Base-by-base conservation (phyloP, 2,888 invertebrate species). In the Cataglyphis albicans region DNA sequence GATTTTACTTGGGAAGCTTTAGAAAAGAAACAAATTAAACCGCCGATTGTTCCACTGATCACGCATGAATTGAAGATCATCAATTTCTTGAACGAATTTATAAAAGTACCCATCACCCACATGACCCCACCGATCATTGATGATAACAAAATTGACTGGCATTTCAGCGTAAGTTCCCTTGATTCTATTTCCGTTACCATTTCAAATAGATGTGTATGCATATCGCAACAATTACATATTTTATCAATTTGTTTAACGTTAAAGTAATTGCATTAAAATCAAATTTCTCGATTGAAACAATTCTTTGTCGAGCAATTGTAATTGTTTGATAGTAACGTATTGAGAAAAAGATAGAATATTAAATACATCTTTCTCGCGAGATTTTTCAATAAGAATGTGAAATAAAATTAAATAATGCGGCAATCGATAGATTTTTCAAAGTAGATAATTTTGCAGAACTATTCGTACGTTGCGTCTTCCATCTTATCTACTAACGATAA, bases 81-180 rank as follows among this genome's bases (percentile, higher is more conserved):
- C 93, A 99, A 99, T 96, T 99, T 99, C 95, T 98, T 99, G 64
- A 98, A 98, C 88, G 99, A 99, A 95, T 99, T 99, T 95, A 99
- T 99, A 0, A 97, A 97, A 91, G 98, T 98, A 97, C 96, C 97
- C 73, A 97, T 98, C 9, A 97, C 98, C 0, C 99, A 99, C 95
- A 98, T 25, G 25, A 25, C 98, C 6, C 99, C 99, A 0, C 98
- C 98, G 25, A 97, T 98, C 84, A 97, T 98, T 99, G 57, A 97
- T 97, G 63, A 21, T 12, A 44, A 64, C 12, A 97, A 98, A 92
- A 97, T 96, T 93, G 98, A 98, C 92, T 98, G 97, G 93, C 96
- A 98, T 88, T 99, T 99, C 95, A 96, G 98, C 78, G 92, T 92
- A 81, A 70, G 15, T 10, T 55, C 38, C 0, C 10, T 76, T 68